Evolutionary conservation across 2,888 invertebrate genomes (phyloP).

Genomic region (Eudasyphora cyanicolor): DNA sequence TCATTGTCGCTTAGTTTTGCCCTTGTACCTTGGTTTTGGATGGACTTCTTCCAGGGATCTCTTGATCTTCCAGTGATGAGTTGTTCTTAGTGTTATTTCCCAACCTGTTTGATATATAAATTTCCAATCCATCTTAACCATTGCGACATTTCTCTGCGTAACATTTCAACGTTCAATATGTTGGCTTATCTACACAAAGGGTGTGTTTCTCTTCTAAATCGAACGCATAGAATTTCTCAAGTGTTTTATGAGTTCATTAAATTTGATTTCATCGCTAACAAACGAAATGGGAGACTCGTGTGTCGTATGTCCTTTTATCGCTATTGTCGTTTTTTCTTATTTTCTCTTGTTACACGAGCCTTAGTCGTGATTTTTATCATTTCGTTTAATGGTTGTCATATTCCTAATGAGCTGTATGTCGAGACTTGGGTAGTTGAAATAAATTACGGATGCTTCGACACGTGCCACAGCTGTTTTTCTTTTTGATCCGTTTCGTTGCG

Average conservation of each 20-base stretch:
- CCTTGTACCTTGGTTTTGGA: no score
- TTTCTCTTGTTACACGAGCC: background rate
- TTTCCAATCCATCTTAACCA: no score
- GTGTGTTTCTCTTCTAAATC: background rate
- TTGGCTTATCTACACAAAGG: background rate
- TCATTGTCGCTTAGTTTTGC: no score
- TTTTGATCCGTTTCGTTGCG: no score
- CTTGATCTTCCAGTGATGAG: background rate
- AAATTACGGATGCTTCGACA: constrained; percentile 51
- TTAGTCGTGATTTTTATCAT: constrained; percentile 71
- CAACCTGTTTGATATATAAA: no score
- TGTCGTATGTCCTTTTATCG: background rate
- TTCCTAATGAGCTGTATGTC: constrained; percentile 66
- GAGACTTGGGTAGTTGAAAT: background rate
- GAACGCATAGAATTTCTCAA: constrained; percentile 12
- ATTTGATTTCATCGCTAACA: constrained; percentile 27
- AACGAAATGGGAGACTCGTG: no score
- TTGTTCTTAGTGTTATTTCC: no score
- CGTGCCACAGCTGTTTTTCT: constrained; percentile 47
- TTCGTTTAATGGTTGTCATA: constrained; percentile 71
- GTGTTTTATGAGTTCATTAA: constrained; percentile 42
- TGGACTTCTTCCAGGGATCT: no score
- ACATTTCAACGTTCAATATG: background rate
- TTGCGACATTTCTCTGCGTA: background rate
- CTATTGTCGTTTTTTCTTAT: background rate